Percentiles rank a stretch among this genome's conserved stretches.
phyloP scores from a whole-genome alignment of 2,888 invertebrate genomes.

The Drosophila quinaria region DNA sequence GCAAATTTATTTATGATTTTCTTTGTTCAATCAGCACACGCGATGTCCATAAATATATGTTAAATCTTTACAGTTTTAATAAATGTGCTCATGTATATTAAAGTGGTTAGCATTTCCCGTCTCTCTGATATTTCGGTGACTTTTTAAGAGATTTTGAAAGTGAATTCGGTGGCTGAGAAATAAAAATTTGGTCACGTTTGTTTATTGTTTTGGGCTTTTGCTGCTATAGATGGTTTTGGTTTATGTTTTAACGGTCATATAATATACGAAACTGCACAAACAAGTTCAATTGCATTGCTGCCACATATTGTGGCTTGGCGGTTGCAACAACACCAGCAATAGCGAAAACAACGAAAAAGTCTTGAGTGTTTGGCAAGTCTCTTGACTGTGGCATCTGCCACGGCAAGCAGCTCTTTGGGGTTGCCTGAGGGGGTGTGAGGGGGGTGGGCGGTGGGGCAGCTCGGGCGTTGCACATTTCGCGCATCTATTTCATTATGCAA shows the following conservation, averaged over 20 bases:
- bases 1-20: not conserved
- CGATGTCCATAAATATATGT: constrained; percentile 49
- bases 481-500: constrained; percentile 81
- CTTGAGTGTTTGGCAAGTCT: constrained; percentile 71
- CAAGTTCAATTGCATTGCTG: constrained; percentile 72
- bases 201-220: constrained; percentile 30
- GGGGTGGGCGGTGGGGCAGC: constrained; percentile 7
- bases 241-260: constrained; percentile 33
- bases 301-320: constrained; percentile 32
- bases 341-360: constrained; percentile 29
- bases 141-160: constrained; percentile 62
- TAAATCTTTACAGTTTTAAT: constrained; percentile 33
- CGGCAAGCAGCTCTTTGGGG: constrained; percentile 13
- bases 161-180: constrained; percentile 57
- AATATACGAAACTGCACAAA: constrained; percentile 47
- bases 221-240: constrained; percentile 21
- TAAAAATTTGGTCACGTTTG: constrained; percentile 69
- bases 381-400: constrained; percentile 67
- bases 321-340: constrained; percentile 26
- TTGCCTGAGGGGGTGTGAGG: not conserved
- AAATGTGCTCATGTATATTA: constrained; percentile 23
- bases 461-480: constrained; percentile 74
- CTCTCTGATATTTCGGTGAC: constrained; percentile 26
- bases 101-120: constrained; percentile 39
- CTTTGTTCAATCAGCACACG: constrained; percentile 38